These are phyloP conservation scores for Hippocampus comes DNA, from an alignment of 2,113 vertebrate species.

Conservation along the genomic window DNA sequence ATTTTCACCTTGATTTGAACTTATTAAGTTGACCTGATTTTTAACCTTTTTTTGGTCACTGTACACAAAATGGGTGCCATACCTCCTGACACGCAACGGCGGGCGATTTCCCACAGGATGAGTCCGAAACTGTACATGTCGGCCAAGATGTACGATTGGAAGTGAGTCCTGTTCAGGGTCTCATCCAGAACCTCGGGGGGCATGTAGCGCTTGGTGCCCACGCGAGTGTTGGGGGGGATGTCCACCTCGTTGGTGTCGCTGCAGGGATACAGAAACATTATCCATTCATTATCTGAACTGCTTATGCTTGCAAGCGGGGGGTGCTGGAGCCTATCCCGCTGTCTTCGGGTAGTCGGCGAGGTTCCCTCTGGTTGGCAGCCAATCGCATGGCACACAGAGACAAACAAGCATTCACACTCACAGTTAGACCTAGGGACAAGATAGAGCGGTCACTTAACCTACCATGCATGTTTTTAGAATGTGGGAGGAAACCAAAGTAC, in stretches of 20 bases:
- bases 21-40: neutral
- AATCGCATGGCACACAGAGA: too few species aligned
- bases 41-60: neutral
- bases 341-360: too few species aligned
- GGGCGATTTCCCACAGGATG: constrained; percentile 93
- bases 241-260: constrained; percentile 97
- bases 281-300: too few species aligned
- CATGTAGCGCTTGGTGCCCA: constrained; percentile 98
- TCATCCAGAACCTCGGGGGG: constrained; percentile 95
- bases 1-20: too few species aligned
- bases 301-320: too few species aligned
- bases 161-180: constrained; percentile 89
- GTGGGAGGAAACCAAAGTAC: too few species aligned
- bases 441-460: too few species aligned
- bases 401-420: too few species aligned
- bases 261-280: constrained; percentile 7
- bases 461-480: too few species aligned
- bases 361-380: too few species aligned
- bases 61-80: neutral
- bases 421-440: too few species aligned
- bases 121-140: constrained; percentile 99
- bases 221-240: constrained; percentile 91
- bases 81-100: constrained; percentile 95
- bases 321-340: too few species aligned
- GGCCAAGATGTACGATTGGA: constrained; percentile 98